Base-by-base conservation (phyloP, 2,113 vertebrate species). In the Cyanoderma ruficeps region DNA sequence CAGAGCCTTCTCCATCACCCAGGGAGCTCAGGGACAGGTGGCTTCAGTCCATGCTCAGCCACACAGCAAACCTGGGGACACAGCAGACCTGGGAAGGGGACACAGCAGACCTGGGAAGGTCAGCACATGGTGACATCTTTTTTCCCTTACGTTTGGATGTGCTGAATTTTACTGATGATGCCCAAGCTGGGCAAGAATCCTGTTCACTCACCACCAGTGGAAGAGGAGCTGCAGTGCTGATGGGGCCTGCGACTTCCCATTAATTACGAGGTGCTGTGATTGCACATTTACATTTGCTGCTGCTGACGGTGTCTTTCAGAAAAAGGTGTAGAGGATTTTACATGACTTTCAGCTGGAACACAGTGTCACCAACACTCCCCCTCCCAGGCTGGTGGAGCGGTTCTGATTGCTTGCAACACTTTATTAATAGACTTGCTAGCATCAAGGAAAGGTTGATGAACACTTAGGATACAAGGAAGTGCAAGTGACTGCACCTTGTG, bases 361-460 rank as follows among this genome's bases (percentile, higher is more conserved):
- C 21, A 2, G 69, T 84, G 94, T 97, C 92, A 86, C 83, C 80
- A 92, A 71, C 79, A 75, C 85, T 93, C 79, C 90, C 71, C 63
- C 76, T 92, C 44, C 68, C 49, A 74, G 64, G 83, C 93, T 89
- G 86, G 83, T 89, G 61, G 83, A 90, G 61, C 83, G 72, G 83
- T 75, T 95, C 86, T 97, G 90, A 96, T 96, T 95, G 90, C 94
- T 78, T 81, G 79, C 83, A 81, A 59, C 0, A 25, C 69, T 95
- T 95, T 93, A 96, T 96, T 96, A 96, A 95, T 93, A 96, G 85
- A 95, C 72, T 95, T 95, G 96, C 92, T 84, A 96, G 84, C 92
- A 94, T 92, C 94, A 96, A 92, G 74, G 69, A 89, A 94, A 95
- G 88, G 72, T 94, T 96, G 87, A 88, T 44, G 85, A 96, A 81